Conservation (phyloP, 2,113 vertebrate genomes). For the Cygnus atratus region DNA sequence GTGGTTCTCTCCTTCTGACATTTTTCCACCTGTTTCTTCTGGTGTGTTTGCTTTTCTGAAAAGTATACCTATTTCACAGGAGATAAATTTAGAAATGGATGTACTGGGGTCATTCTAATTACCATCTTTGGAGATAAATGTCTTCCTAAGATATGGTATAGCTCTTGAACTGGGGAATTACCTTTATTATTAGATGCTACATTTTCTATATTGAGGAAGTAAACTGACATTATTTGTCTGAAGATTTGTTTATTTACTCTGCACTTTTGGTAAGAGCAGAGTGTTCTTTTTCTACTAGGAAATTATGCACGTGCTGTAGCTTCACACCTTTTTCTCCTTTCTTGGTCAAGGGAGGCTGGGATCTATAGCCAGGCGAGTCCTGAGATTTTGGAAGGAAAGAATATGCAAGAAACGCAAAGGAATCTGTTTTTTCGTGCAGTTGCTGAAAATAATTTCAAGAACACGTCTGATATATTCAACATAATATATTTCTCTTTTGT, state of each 20-base stretch:
- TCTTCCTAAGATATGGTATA: background rate
- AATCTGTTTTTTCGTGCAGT: background rate
- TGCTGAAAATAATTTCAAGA: background rate
- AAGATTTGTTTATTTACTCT: background rate
- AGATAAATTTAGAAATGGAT: background rate
- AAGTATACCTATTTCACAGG: background rate
- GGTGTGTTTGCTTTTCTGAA: background rate
- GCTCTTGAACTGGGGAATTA: background rate
- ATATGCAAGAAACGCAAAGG: background rate
- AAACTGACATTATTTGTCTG: background rate
- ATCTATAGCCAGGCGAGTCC: background rate
- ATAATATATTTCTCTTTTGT: background rate
- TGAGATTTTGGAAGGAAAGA: background rate
- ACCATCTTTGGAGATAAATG: background rate
- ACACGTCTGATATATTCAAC: background rate
- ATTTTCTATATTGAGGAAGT: background rate
- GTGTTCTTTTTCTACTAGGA: background rate
- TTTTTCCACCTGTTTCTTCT: background rate
- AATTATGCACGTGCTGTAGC: background rate
- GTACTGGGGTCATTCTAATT: background rate
- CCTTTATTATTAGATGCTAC: background rate
- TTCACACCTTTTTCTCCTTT: background rate
- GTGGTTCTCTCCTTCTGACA: background rate
- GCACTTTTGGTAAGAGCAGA: background rate
- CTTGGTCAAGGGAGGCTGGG: background rate